Conservation (phyloP, 2,888 invertebrate species). For the Gandaritis pyraliata region DNA sequence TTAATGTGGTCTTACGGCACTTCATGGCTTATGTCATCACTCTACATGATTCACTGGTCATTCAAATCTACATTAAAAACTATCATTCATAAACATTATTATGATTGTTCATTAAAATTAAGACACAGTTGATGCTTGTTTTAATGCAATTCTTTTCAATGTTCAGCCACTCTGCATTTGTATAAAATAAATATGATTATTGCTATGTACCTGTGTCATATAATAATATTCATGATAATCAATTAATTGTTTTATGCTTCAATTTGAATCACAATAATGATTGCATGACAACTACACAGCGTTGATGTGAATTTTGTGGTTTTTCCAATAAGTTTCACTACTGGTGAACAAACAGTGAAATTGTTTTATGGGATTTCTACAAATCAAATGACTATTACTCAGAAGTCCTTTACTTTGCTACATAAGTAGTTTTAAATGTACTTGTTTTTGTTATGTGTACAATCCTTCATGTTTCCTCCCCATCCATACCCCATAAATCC, state of each 20-base stretch:
- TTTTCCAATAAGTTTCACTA: conserved; percentile 8
- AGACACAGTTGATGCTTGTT: conserved; percentile 18
- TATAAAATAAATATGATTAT: conserved; percentile 55
- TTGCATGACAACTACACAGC: not conserved
- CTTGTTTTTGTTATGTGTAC: conserved; percentile 17
- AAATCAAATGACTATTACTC: conserved; percentile 12
- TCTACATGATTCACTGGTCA: conserved; percentile 8
- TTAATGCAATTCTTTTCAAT: conserved; percentile 41
- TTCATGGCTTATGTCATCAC: conserved; percentile 15
- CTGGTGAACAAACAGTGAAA: conserved; percentile 1
- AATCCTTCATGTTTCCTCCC: conserved; percentile 21
- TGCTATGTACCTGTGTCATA: conserved; percentile 43
- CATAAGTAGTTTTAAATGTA: conserved; percentile 6
- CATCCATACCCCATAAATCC: conserved; percentile 37
- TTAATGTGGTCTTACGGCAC: conserved; percentile 10
- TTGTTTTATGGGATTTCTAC: conserved; percentile 8
- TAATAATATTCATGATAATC: conserved; percentile 45
- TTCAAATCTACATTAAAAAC: not conserved
- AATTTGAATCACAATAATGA: conserved; percentile 4
- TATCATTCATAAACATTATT: conserved; percentile 13
- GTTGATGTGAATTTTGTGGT: not conserved
- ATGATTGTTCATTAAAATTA: conserved; percentile 1
- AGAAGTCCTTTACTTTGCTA: conserved; percentile 10
- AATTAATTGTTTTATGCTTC: conserved; percentile 13
- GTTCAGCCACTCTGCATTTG: conserved; percentile 80